phyloP scores from a whole-genome alignment of 2,113 vertebrate species.

The Lathamus discolor region DNA sequence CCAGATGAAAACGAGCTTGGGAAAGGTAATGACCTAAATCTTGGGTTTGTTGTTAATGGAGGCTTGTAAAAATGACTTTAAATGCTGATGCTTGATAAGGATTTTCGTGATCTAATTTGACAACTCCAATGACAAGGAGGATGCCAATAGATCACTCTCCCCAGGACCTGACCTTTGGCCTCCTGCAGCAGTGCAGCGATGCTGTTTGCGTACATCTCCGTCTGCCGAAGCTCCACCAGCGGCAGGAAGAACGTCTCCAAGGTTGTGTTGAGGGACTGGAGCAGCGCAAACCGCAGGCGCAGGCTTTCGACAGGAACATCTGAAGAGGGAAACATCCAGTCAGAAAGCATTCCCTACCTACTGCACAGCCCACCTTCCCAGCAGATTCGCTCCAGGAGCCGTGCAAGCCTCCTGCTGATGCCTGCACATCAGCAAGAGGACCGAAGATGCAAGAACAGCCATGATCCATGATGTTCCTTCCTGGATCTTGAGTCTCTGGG shows the following conservation, averaged over 20 bases:
- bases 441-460: neutral
- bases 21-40: neutral
- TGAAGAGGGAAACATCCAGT: slow-evolving; percentile 33
- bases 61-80: neutral
- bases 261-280: slow-evolving; percentile 94
- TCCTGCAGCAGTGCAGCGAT: slow-evolving; percentile 89
- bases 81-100: rapidly evolving
- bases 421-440: neutral
- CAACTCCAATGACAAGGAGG: neutral
- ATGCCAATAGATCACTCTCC: neutral
- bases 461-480: rapidly evolving
- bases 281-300: slow-evolving; percentile 90
- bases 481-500: rapidly evolving
- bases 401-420: too few species aligned
- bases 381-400: neutral
- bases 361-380: neutral
- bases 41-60: neutral
- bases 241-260: slow-evolving; percentile 96
- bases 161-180: slow-evolving; percentile 85
- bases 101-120: neutral
- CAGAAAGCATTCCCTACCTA: neutral
- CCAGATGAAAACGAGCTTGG: neutral
- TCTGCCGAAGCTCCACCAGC: slow-evolving; percentile 92
- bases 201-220: slow-evolving; percentile 83
- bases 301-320: slow-evolving; percentile 91